A percentile compares a stretch with the other conserved stretches of the same genome.
These are phyloP conservation scores for Leptobrachium ailaonicum DNA, from an alignment of 2,113 vertebrate genomes.

Conservation along the genomic window DNA sequence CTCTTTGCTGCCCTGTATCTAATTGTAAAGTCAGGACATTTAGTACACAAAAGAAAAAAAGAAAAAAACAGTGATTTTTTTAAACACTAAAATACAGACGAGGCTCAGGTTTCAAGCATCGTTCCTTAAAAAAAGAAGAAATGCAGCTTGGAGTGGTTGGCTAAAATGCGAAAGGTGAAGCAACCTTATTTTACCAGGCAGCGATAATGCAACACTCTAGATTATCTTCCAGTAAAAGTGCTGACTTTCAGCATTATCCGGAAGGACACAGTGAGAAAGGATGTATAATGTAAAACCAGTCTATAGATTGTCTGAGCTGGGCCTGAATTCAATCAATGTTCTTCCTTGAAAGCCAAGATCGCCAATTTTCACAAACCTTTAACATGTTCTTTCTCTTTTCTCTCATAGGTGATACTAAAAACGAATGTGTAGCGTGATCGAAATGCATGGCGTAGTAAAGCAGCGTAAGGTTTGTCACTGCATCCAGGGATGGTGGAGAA, in stretches of 20 bases:
- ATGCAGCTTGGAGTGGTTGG: no score
- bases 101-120: no score
- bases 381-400: background rate
- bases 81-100: no score
- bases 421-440: no score
- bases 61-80: no score
- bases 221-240: conserved; percentile 51
- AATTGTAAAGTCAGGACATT: no score
- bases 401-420: fast-evolving
- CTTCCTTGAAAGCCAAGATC: conserved; percentile 22
- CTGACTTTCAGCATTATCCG: conserved; percentile 27
- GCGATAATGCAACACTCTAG: background rate
- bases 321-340: conserved; percentile 25
- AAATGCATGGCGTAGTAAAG: no score
- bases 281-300: fast-evolving
- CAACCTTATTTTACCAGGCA: background rate
- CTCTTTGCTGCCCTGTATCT: no score
- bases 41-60: no score
- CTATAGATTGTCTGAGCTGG: background rate
- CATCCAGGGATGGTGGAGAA: no score
- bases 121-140: no score
- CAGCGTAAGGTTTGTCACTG: no score
- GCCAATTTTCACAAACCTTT: conserved; percentile 29
- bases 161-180: background rate
- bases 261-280: background rate